Evolutionary conservation across 2,797 vertebrate genomes (phyloP).

Genomic region (Acipenser oxyrinchus): DNA sequence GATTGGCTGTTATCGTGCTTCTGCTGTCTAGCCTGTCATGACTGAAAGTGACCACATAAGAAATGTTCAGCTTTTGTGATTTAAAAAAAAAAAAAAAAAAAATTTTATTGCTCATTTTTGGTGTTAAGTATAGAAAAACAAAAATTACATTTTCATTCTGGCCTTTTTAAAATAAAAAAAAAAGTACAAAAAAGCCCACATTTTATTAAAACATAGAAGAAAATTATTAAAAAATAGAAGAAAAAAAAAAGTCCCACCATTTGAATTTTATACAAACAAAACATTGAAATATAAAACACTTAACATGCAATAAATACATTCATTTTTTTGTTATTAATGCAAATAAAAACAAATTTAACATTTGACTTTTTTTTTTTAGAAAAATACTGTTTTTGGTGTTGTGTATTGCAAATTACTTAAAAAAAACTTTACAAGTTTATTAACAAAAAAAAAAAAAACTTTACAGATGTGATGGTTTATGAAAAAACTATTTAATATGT

Average conservation of each 20-base stretch:
- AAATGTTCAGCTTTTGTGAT: too few species aligned
- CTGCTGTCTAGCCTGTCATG: too few species aligned
- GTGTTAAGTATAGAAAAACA: slow-evolving; percentile 44
- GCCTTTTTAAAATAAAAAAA: slow-evolving; percentile 49
- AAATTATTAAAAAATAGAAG: too few species aligned
- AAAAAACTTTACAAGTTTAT: slow-evolving; percentile 26
- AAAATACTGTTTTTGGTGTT: slow-evolving; percentile 63
- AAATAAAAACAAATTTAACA: slow-evolving; percentile 54
- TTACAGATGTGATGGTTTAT: slow-evolving; percentile 23
- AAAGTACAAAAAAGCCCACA: slow-evolving; percentile 56
- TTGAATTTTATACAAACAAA: slow-evolving; percentile 58
- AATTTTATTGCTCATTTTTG: slow-evolving; percentile 64
- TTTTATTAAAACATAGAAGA: slow-evolving; percentile 47
- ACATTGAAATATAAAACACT: slow-evolving; percentile 61
- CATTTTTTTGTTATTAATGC: slow-evolving; percentile 56
- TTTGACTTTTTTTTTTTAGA: slow-evolving; percentile 32
- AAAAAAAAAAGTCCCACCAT: slow-evolving; percentile 42
- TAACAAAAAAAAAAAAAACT: slow-evolving; percentile 30
- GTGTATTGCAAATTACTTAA: slow-evolving; percentile 50
- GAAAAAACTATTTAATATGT: slow-evolving; percentile 6
- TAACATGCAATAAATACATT: slow-evolving; percentile 82
- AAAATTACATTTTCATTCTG: slow-evolving; percentile 57
- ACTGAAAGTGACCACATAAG: too few species aligned
- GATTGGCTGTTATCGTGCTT: too few species aligned
- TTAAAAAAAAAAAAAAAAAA: too few species aligned